These are phyloP conservation scores for Gavia stellata DNA, from an alignment of 2,113 vertebrate species.

Conservation along the genomic window DNA sequence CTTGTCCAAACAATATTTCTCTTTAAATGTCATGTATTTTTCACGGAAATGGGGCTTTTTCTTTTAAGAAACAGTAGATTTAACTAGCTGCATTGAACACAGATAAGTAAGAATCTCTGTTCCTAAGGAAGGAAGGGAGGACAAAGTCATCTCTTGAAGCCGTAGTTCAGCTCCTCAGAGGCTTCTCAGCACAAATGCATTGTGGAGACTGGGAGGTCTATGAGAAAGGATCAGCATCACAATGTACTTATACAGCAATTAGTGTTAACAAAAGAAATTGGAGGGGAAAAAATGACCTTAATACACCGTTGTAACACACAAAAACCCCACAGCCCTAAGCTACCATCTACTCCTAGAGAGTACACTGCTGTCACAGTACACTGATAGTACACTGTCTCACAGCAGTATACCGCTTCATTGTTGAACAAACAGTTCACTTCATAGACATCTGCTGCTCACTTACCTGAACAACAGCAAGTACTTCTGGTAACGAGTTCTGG, in stretches of 20 bases:
- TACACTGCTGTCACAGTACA: too few species aligned
- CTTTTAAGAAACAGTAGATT: background rate
- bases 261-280: background rate
- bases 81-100: background rate
- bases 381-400: background rate
- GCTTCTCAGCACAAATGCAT: background rate
- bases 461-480: constrained; percentile 95
- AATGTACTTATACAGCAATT: background rate
- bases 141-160: background rate
- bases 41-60: background rate
- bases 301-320: background rate
- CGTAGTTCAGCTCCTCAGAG: background rate
- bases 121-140: background rate
- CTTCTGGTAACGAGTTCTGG: constrained; percentile 93
- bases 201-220: background rate
- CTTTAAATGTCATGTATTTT: background rate
- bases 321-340: background rate
- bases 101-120: background rate
- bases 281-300: rapidly evolving
- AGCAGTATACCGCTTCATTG: background rate
- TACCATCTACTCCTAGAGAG: background rate
- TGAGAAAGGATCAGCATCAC: background rate
- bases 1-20: background rate
- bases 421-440: too few species aligned
- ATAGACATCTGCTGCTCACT: background rate